Percentiles rank a stretch among this genome's conserved stretches.
Conservation (phyloP, 2,113 vertebrate genomes). For the Onychorhynchus coronatus region DNA sequence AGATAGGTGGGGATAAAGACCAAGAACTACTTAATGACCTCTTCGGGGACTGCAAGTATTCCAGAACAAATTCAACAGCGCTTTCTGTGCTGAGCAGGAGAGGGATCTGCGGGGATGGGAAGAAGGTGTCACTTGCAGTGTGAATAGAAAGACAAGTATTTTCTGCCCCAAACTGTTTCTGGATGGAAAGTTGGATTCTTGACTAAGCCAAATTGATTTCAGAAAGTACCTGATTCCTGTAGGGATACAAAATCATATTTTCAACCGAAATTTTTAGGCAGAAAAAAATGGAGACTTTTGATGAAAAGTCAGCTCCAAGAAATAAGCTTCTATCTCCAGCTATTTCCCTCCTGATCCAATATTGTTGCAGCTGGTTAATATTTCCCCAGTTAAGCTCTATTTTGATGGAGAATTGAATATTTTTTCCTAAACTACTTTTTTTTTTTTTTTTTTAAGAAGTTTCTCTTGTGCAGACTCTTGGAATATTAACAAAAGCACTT, state of each 20-base stretch:
- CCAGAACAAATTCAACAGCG: neutral
- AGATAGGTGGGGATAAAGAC: neutral
- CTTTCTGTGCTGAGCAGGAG: neutral
- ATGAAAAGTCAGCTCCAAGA: constrained; percentile 43
- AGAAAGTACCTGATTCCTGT: constrained; percentile 20
- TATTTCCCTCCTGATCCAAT: constrained; percentile 34
- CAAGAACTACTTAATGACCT: constrained; percentile 41
- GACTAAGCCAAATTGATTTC: constrained; percentile 16
- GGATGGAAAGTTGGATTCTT: neutral
- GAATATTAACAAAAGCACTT: neutral
- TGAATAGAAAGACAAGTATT: neutral
- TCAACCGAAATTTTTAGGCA: constrained; percentile 17
- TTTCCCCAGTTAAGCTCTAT: constrained; percentile 44
- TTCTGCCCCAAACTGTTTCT: neutral
- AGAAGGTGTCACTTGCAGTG: neutral
- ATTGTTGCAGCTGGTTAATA: constrained; percentile 44
- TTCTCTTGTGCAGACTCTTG: neutral
- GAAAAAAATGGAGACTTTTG: neutral
- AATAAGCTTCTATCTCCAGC: constrained; percentile 40
- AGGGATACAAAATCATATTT: neutral
- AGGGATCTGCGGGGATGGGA: neutral
- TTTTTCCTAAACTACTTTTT: neutral
- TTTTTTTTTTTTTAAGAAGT: neutral
- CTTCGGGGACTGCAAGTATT: constrained; percentile 3
- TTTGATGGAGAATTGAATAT: constrained; percentile 43